Base-by-base conservation (phyloP, 2,888 invertebrate genomes). In the Hylaea fasciaria region DNA sequence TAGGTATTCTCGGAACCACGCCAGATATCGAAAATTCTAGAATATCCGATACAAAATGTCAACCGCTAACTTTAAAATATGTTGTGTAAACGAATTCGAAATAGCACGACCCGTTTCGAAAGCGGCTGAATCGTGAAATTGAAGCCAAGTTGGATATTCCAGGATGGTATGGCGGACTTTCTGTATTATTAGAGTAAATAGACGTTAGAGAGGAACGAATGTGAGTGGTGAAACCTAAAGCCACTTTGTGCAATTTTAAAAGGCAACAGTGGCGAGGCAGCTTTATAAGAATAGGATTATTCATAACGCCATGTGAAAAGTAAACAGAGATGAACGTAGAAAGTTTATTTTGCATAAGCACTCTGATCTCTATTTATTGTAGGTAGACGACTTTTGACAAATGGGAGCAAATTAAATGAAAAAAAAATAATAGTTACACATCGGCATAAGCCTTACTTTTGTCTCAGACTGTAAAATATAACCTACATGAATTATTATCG, bases 141-240 rank as follows among this genome's bases (percentile, higher is more conserved):
- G 57, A 40, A 29, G 17, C 40, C 45, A 32, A 40, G n/a, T 13
- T 29, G 46, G 17, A 57, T 46, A 46, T 51, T 32, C 22, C 14
- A 4, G 16, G n/a, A 37, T 2, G n/a, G 35, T 47, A 44, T 37
- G 35, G 35, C 16, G 28, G 37, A 49, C 35, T 44, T 50, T 40
- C 7, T 12, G 40, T 51, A 46, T 57, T 57, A 51, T 40, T 39
- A 35, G 37, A 56, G 57, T 51, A 51, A 57, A 57, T 57, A 57
- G 32, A 46, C 43, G 45, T 16, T 40, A 9, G 22, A 14, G 14
- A 4, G 3, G 32, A 32, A 9, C 9, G 32, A 44, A 57, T 50
- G 50, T 50, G 50, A 50, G 57, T 12, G 2, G 29, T 37, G 40
- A 40, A 40, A 51, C 22, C 22, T 17, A 46, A 32, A 39, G 7